A percentile compares a stretch with the other conserved stretches of the same genome.
Evolutionary conservation across 2,888 invertebrate species (phyloP).

Genomic region (Trisateles emortualis): DNA sequence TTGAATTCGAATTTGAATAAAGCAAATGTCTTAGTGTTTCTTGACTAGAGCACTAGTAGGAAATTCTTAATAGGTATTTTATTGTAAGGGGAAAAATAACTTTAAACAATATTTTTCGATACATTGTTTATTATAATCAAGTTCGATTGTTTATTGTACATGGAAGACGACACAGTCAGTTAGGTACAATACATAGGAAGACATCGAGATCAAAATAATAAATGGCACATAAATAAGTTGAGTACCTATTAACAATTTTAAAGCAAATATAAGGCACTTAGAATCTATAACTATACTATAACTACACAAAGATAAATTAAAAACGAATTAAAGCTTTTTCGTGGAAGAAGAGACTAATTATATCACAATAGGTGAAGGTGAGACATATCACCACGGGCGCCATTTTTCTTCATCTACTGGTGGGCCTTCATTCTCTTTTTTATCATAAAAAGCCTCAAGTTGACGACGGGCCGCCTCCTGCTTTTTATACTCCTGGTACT

Average conservation of each 20-base stretch:
- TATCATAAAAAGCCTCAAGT: conserved; percentile 74
- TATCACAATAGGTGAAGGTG: conserved; percentile 73
- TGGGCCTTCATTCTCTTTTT: conserved; percentile 69
- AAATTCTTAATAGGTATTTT: no score
- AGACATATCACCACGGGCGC: conserved; percentile 75
- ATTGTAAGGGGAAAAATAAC: background rate
- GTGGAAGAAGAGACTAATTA: conserved; percentile 82
- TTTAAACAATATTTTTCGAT: conserved; percentile 6
- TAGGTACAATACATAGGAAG: conserved; percentile 65
- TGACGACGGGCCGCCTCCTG: conserved; percentile 81
- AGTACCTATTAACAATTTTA: conserved; percentile 38
- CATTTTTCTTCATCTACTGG: conserved; percentile 76
- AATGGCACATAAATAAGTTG: conserved; percentile 71
- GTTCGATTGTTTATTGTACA: conserved; percentile 28
- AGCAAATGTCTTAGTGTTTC: no score
- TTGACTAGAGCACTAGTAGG: no score
- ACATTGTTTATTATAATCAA: conserved; percentile 33
- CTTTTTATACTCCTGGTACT: conserved; percentile 85
- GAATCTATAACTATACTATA: conserved; percentile 32
- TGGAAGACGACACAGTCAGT: conserved; percentile 41
- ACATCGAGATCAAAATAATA: conserved; percentile 76
- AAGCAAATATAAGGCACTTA: conserved; percentile 46
- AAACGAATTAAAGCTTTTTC: conserved; percentile 85
- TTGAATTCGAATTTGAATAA: no score
- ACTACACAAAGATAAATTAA: conserved; percentile 65